These are phyloP conservation scores for Scaptomyza cyrtandrae DNA, from an alignment of 2,888 invertebrate species.

Conservation along the genomic window DNA sequence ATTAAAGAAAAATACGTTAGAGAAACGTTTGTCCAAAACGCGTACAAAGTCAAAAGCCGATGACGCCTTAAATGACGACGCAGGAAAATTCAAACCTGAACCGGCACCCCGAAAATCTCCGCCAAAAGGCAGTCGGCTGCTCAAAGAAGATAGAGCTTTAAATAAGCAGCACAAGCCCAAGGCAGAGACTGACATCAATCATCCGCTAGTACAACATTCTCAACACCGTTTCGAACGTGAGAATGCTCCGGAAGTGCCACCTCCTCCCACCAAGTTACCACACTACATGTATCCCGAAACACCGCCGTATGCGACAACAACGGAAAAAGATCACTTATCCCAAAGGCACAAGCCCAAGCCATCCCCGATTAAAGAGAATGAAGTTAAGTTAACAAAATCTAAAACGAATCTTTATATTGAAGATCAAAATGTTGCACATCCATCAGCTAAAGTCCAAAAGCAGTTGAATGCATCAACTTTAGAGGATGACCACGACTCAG, in stretches of 20 bases:
- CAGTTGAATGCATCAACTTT: constrained; percentile 87
- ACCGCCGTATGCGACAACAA: constrained; percentile 84
- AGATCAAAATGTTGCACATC: constrained; percentile 79
- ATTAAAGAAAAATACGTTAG: constrained; percentile 59
- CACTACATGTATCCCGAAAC: constrained; percentile 87
- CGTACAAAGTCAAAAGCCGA: constrained; percentile 79
- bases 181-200: constrained; percentile 86
- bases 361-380: constrained; percentile 84
- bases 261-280: constrained; percentile 87
- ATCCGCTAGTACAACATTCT: constrained; percentile 91
- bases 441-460: constrained; percentile 74
- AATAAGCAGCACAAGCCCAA: constrained; percentile 85
- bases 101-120: constrained; percentile 84
- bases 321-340: constrained; percentile 55
- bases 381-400: constrained; percentile 82
- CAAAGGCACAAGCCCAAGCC: constrained; percentile 76
- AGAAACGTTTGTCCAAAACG: constrained; percentile 76
- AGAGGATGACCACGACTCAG: constrained; percentile 91
- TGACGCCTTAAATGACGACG: constrained; percentile 83
- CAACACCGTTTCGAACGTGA: constrained; percentile 90
- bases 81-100: constrained; percentile 83
- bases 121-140: constrained; percentile 80
- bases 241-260: constrained; percentile 81
- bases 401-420: constrained; percentile 80
- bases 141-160: constrained; percentile 86